Conservation (phyloP, 92 coral and sea anemone species). For the Epizoanthus illoricatus region DNA sequence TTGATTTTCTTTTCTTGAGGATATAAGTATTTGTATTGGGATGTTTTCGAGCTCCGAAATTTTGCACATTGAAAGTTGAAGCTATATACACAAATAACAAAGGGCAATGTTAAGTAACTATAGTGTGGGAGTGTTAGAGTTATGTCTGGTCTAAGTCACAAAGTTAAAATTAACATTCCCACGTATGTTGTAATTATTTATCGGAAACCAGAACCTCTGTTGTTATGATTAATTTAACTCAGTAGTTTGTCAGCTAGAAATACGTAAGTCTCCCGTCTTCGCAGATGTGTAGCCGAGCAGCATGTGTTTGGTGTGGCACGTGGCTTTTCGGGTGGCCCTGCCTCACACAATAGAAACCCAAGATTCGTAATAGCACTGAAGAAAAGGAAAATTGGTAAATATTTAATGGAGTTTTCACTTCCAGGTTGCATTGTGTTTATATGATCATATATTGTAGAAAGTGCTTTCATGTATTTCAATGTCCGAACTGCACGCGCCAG, state of each 20-base stretch:
- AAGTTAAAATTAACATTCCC: no score
- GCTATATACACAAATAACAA: no score
- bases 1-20: no score
- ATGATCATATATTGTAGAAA: not conserved
- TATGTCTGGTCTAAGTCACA: no score
- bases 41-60: no score
- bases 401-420: not conserved
- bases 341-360: not conserved
- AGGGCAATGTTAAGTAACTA: no score
- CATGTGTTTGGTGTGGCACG: slow-evolving; percentile 3
- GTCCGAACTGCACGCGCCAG: not conserved
- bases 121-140: no score
- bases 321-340: not conserved
- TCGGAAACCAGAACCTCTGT: no score
- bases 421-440: not conserved
- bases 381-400: not conserved
- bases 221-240: no score
- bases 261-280: not conserved
- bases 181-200: no score
- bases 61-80: no score
- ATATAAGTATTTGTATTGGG: no score
- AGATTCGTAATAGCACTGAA: not conserved
- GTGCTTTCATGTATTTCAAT: not conserved
- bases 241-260: not conserved
- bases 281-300: not conserved